phyloP scores from a whole-genome alignment of 2,888 invertebrate species.

The Hemistola chrysoprasaria region DNA sequence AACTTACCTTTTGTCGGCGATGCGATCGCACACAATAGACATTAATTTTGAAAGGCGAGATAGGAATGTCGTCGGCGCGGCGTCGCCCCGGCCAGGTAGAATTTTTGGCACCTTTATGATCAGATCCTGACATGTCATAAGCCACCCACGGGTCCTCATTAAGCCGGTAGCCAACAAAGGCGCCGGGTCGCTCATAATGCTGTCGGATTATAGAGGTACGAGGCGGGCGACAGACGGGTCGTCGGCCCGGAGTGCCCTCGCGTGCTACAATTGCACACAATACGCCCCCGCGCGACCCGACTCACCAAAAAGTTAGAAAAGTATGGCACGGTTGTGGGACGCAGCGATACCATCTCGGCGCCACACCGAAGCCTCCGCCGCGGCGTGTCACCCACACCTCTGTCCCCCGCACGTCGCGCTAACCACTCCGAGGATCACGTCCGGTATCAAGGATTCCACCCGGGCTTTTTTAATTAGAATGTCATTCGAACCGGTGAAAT shows the following conservation, averaged over 20 bases:
- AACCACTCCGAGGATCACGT: slow-evolving; percentile 49
- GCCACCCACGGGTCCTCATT: slow-evolving; percentile 78
- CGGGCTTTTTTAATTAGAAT: slow-evolving; percentile 70
- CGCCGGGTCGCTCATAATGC: slow-evolving; percentile 70
- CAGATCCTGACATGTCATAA: slow-evolving; percentile 78
- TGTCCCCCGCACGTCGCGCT: slow-evolving; percentile 53
- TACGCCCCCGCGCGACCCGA: slow-evolving; percentile 69
- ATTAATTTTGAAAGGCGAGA: slow-evolving; percentile 74
- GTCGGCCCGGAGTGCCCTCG: slow-evolving; percentile 74
- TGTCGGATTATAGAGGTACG: slow-evolving; percentile 68
- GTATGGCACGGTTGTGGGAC: slow-evolving; percentile 53
- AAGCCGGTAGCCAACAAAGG: slow-evolving; percentile 79
- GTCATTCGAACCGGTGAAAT: slow-evolving; percentile 66
- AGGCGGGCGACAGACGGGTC: slow-evolving; percentile 60
- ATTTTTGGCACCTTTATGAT: slow-evolving; percentile 80
- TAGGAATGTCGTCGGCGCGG: slow-evolving; percentile 67
- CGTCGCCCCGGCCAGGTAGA: slow-evolving; percentile 67
- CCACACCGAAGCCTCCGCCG: slow-evolving; percentile 38
- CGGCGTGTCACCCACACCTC: slow-evolving; percentile 44
- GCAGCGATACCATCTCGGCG: slow-evolving; percentile 65
- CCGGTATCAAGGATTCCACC: slow-evolving; percentile 55
- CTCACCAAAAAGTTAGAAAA: slow-evolving; percentile 79
- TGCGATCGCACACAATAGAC: slow-evolving; percentile 68
- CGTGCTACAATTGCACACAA: slow-evolving; percentile 77
- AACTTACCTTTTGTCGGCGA: slow-evolving; percentile 45